phyloP scores from a whole-genome alignment of 2,888 invertebrate species.

The Campopleginae sp. region DNA sequence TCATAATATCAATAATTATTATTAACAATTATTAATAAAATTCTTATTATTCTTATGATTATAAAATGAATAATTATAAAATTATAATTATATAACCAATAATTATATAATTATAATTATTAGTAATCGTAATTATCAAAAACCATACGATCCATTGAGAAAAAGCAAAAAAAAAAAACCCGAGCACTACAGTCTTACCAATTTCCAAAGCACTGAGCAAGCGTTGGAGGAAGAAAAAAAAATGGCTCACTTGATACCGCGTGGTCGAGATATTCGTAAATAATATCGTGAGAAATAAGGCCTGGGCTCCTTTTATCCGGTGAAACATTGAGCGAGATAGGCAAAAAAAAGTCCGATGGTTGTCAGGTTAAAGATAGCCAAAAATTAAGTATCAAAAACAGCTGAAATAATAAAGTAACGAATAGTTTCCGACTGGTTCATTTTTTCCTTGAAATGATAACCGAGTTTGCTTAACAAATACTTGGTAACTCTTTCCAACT shows the following conservation, averaged over 20 bases:
- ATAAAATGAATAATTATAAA: too few relatives aligned
- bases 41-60: too few relatives aligned
- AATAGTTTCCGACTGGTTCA: background rate
- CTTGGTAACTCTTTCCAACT: background rate
- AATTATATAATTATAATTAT: too few relatives aligned
- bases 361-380: background rate
- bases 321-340: background rate
- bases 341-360: background rate
- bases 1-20: too few relatives aligned
- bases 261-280: background rate
- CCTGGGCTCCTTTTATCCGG: background rate
- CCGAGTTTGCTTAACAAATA: background rate
- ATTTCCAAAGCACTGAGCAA: background rate
- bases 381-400: background rate
- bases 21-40: too few relatives aligned
- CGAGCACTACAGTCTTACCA: background rate
- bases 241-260: background rate
- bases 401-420: background rate
- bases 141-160: background rate
- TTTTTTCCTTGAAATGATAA: background rate
- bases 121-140: background rate
- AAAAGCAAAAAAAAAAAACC: background rate
- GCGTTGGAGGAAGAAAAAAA: background rate
- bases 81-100: too few relatives aligned
- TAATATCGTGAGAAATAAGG: background rate